Evolutionary conservation across 2,888 invertebrate species (phyloP), one percentile per base, ranked within the genome.

Genomic region (Pollenia angustigena): DNA sequence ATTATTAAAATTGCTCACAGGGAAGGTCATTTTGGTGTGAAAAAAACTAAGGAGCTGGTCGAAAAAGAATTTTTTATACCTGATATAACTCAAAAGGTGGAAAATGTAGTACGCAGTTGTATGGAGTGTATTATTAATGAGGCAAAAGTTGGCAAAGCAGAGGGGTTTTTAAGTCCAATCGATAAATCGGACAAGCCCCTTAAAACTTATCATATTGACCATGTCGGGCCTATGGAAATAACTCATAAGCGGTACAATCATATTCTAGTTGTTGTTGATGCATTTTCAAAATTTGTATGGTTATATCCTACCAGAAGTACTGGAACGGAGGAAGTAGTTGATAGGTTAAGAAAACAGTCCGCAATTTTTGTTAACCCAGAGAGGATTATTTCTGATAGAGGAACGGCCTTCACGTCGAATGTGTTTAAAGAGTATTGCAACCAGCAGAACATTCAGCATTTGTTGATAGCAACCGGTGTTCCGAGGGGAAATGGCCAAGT

Each of bases 351-450:
- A 11, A 85, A 50, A 50, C 81, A 85, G 2, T 32, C 85, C 12
- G 75, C 68, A 7, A 40, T 82, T 11, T 86, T 88, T 58, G 83
- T 85, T 2, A 92, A 86, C 16, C 90, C 91, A 4, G 87, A 46
- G 9, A 81, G 90, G 9, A 88, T 93, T 9, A 90, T 93, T 11
- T 90, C 90, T 1, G 93, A 93, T 79, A 85, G 91, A 56, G 93
- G 93, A 11, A 89, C 91, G 12, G 90, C 90, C 2, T 93, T 92
- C 72, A 93, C 92, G 0, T 90, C 91, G 1, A 88, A 90, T n/a
- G 71, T 75, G 3, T 93, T 93, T 79, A 81, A 89, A 66, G 80
- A 87, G 7, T 92, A 90, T 81, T 93, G 92, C 84, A 71, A 82
- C 40, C 88, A 89, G 2, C 90, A 92, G 81, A 81, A 69, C 0